These are phyloP conservation scores for Ornithoptera alexandrae DNA, from an alignment of 2,888 invertebrate genomes.

Conservation along the genomic window DNA sequence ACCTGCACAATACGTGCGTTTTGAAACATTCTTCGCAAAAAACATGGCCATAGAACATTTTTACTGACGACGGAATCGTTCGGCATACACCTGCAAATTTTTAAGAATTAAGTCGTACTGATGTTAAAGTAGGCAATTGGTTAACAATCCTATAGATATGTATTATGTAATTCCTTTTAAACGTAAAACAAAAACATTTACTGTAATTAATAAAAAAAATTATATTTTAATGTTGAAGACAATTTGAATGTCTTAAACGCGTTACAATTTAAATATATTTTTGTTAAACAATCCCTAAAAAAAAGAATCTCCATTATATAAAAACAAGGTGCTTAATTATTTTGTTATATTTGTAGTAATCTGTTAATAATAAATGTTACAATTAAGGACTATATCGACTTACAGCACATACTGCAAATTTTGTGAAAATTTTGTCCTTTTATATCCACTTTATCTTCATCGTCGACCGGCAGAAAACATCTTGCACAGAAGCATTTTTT, in stretches of 20 bases:
- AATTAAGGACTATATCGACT: slow-evolving; percentile 42
- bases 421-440: slow-evolving; percentile 68
- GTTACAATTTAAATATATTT: too few species aligned
- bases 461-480: slow-evolving; percentile 63
- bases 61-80: slow-evolving; percentile 59
- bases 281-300: too few species aligned
- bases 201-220: too few species aligned
- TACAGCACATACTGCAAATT: slow-evolving; percentile 68
- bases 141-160: too few species aligned
- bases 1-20: slow-evolving; percentile 57
- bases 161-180: too few species aligned
- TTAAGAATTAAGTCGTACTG: slow-evolving; percentile 1
- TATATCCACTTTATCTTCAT: slow-evolving; percentile 61
- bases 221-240: too few species aligned
- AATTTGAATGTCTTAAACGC: too few species aligned
- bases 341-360: neutral
- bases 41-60: slow-evolving; percentile 74
- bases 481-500: slow-evolving; percentile 70
- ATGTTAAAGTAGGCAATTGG: neutral
- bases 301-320: too few species aligned
- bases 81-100: slow-evolving; percentile 59
- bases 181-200: too few species aligned
- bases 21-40: slow-evolving; percentile 71
- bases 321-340: too few species aligned
- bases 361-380: neutral